Evolutionary conservation across 2,797 vertebrate genomes (phyloP).

Genomic region (Aplochiton taeniatus): DNA sequence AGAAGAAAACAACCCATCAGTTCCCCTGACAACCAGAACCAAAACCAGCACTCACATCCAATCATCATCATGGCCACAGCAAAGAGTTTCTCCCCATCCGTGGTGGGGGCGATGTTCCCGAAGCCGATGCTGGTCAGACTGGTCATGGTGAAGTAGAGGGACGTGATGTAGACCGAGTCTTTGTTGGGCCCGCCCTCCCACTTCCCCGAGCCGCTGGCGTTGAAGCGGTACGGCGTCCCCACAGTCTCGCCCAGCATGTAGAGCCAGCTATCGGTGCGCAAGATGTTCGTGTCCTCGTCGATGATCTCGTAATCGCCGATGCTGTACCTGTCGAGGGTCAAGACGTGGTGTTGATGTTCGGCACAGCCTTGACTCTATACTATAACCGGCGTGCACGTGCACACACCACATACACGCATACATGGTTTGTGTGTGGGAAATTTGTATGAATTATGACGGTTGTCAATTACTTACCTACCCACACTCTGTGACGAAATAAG

Average conservation of each 20-base stretch:
- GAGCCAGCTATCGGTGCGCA: conserved; percentile 94
- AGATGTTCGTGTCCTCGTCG: conserved; percentile 89
- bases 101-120: conserved; percentile 96
- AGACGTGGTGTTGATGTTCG: background rate
- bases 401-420: too few relatives aligned
- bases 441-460: too few relatives aligned
- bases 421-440: too few relatives aligned
- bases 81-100: conserved; percentile 98
- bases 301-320: conserved; percentile 99
- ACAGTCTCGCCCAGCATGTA: conserved; percentile 88
- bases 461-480: too few relatives aligned
- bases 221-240: conserved; percentile 93
- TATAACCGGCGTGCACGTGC: too few relatives aligned
- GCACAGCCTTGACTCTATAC: background rate
- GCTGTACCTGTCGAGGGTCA: conserved; percentile 80
- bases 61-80: conserved; percentile 99
- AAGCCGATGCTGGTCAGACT: conserved; percentile 98
- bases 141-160: conserved; percentile 98
- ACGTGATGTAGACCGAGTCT: conserved; percentile 97
- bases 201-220: conserved; percentile 86
- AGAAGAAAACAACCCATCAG: background rate
- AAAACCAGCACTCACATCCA: conserved; percentile 88
- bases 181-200: conserved; percentile 98
- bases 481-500: too few relatives aligned
- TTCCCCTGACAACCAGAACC: background rate